A percentile compares a stretch with the other conserved stretches of the same genome.
phyloP scores from a whole-genome alignment of 2,888 invertebrate genomes.

The Gibbula magus region DNA sequence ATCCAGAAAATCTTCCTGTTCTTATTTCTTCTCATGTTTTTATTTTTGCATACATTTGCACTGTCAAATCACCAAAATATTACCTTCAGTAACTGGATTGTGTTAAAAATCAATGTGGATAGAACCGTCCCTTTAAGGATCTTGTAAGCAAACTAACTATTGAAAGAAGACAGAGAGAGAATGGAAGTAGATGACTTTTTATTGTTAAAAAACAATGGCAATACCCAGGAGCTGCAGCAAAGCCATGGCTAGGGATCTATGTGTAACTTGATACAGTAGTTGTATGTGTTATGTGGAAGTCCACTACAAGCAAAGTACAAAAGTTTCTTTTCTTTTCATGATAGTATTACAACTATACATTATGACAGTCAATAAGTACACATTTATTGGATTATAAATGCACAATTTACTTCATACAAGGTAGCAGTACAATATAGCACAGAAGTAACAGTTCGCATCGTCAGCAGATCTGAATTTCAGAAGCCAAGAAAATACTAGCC shows the following conservation, averaged over 20 bases:
- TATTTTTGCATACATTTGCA: too few species aligned
- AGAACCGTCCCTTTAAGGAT: too few species aligned
- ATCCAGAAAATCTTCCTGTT: too few species aligned
- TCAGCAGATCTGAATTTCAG: constrained; percentile 15
- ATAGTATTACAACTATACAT: constrained; percentile 29
- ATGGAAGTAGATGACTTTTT: constrained; percentile 42
- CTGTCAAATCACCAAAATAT: too few species aligned
- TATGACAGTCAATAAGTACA: constrained; percentile 34
- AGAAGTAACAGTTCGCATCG: not conserved
- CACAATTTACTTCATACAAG: constrained; percentile 1
- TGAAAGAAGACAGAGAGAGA: not conserved
- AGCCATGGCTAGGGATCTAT: constrained; percentile 38
- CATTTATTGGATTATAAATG: constrained; percentile 10
- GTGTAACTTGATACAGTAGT: constrained; percentile 36
- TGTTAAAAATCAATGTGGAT: too few species aligned
- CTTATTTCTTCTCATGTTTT: too few species aligned
- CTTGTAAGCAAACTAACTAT: too few species aligned
- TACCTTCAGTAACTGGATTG: too few species aligned
- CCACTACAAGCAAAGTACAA: constrained; percentile 34
- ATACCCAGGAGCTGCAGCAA: constrained; percentile 40
- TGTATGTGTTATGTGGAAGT: constrained; percentile 28
- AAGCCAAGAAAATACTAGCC: not conserved
- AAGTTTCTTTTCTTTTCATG: constrained; percentile 28
- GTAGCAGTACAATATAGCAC: not conserved
- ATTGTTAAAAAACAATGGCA: constrained; percentile 43